Evolutionary conservation across 2,797 vertebrate genomes (phyloP).

Genomic region (Gymnocypris eckloni): DNA sequence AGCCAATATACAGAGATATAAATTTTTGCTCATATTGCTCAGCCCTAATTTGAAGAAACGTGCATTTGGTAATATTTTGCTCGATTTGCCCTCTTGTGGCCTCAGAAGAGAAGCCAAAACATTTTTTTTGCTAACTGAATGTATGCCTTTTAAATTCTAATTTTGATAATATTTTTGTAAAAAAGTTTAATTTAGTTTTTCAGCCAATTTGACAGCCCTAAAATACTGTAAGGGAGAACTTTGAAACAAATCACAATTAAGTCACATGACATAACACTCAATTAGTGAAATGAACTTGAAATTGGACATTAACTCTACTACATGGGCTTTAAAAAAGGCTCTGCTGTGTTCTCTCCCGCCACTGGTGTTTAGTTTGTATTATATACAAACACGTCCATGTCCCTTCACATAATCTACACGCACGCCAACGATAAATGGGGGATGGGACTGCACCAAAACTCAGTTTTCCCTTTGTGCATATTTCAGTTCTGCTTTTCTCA

Average conservation of each 20-base stretch:
- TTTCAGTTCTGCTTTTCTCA: slow-evolving; percentile 38
- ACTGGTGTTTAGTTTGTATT: not conserved
- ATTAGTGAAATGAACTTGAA: not conserved
- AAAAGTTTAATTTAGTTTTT: too few species aligned
- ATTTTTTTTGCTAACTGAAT: too few species aligned
- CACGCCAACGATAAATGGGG: slow-evolving; percentile 65
- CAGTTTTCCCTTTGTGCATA: slow-evolving; percentile 64
- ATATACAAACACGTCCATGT: slow-evolving; percentile 7
- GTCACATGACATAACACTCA: not conserved
- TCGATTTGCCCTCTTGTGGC: too few species aligned
- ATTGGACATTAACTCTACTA: not conserved
- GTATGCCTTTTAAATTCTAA: too few species aligned
- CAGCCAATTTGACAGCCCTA: too few species aligned
- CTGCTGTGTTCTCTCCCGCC: not conserved
- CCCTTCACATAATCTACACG: not conserved
- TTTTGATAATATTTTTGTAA: too few species aligned
- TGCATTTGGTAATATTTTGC: too few species aligned
- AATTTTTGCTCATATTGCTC: too few species aligned
- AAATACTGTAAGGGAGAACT: not conserved
- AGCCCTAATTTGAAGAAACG: too few species aligned
- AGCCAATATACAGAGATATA: too few species aligned
- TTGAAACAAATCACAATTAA: not conserved
- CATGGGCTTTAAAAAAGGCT: not conserved
- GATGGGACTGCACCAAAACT: slow-evolving; percentile 67
- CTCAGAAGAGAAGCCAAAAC: too few species aligned